Evolutionary conservation across 2,888 invertebrate species (phyloP).

Genomic region (Nemotelus nigrinus): DNA sequence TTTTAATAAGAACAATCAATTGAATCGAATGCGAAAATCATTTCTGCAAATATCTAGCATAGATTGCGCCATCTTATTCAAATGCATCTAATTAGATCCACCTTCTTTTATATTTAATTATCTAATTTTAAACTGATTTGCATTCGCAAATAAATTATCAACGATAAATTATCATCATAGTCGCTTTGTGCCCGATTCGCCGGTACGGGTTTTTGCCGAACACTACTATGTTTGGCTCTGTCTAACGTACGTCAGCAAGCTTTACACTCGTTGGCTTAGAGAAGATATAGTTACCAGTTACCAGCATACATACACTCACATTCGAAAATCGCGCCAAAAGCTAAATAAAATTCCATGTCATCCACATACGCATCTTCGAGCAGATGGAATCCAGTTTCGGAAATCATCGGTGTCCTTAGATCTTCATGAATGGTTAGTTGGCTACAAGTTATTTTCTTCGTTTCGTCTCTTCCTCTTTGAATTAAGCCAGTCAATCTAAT

Average conservation of each 20-base stretch:
- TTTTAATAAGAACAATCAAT: too few species aligned
- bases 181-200: conserved; percentile 13
- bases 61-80: conserved; percentile 14
- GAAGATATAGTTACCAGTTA: too few species aligned
- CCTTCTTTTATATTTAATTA: conserved; percentile 26
- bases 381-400: background rate
- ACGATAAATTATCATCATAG: conserved; percentile 14
- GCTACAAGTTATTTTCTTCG: background rate
- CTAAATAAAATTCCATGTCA: conserved; percentile 3
- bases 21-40: too few species aligned
- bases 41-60: background rate
- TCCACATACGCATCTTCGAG: background rate
- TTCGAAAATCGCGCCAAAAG: conserved; percentile 2
- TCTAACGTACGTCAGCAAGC: too few species aligned
- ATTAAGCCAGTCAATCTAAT: background rate
- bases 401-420: background rate
- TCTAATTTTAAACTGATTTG: conserved; percentile 27
- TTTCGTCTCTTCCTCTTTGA: background rate
- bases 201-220: conserved; percentile 3
- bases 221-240: too few species aligned
- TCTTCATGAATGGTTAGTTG: conserved; percentile 18
- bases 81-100: background rate
- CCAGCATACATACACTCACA: too few species aligned
- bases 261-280: too few species aligned
- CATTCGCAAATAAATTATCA: conserved; percentile 17